These are phyloP conservation scores for Mesoclemmys tuberculata DNA, from an alignment of 2,113 vertebrate species.

Conservation along the genomic window DNA sequence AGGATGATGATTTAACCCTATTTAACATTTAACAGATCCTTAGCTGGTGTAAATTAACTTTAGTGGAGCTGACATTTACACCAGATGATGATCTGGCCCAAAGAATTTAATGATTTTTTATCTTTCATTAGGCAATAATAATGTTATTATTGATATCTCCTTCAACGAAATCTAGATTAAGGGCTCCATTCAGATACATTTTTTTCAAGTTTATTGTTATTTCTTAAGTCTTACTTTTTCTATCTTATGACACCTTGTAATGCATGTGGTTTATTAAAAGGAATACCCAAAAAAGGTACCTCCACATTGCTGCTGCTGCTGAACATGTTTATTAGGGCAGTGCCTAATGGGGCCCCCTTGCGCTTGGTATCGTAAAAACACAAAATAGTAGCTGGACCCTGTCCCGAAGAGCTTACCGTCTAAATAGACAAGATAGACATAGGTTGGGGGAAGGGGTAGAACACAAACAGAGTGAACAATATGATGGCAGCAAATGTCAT, in stretches of 20 bases:
- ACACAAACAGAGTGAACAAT: too few species aligned
- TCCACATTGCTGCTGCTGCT: too few species aligned
- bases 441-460: too few species aligned
- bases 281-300: background rate
- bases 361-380: too few species aligned
- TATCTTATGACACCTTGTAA: background rate
- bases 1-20: background rate
- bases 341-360: too few species aligned
- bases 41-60: background rate
- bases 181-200: background rate
- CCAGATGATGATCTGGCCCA: background rate
- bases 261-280: background rate
- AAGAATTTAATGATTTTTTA: background rate
- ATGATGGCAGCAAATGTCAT: too few species aligned
- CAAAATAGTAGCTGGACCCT: too few species aligned
- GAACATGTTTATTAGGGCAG: too few species aligned
- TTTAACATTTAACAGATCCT: background rate
- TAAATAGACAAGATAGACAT: too few species aligned
- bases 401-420: too few species aligned
- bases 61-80: background rate
- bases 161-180: background rate
- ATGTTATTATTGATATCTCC: background rate
- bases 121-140: background rate
- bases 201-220: background rate
- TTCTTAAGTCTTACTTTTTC: background rate